Conservation (phyloP, 2,888 invertebrate genomes). For the Tethea ocularis region DNA sequence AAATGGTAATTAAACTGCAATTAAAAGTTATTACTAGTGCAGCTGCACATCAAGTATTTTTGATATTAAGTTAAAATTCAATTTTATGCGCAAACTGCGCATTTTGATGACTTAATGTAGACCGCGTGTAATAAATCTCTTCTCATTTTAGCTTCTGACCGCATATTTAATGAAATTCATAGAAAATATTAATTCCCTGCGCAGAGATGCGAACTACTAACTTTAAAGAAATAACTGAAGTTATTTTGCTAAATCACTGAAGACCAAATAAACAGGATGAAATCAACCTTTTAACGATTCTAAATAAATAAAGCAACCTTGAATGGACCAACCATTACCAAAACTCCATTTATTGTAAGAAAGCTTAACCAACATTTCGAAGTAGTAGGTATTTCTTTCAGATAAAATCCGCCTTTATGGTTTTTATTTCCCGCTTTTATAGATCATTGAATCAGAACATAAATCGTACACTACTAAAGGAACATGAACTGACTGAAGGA, state of each 20-base stretch:
- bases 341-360: neutral
- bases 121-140: neutral
- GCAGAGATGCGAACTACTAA: too few species aligned
- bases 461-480: conserved; percentile 7
- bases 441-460: conserved; percentile 7
- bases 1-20: conserved; percentile 10
- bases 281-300: too few species aligned
- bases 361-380: neutral
- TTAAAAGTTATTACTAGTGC: conserved; percentile 8
- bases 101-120: neutral
- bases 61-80: neutral
- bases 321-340: neutral
- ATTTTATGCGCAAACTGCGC: neutral
- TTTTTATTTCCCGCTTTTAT: conserved; percentile 2
- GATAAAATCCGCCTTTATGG: neutral
- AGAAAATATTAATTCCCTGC: too few species aligned
- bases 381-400: neutral
- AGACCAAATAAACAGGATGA: too few species aligned
- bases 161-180: too few species aligned
- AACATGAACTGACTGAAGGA: conserved; percentile 10
- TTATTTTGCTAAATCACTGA: too few species aligned
- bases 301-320: neutral
- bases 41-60: neutral
- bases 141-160: neutral
- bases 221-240: too few species aligned